phyloP scores from a whole-genome alignment of 2,797 vertebrate species.

The Philypnodon macrostomus region DNA sequence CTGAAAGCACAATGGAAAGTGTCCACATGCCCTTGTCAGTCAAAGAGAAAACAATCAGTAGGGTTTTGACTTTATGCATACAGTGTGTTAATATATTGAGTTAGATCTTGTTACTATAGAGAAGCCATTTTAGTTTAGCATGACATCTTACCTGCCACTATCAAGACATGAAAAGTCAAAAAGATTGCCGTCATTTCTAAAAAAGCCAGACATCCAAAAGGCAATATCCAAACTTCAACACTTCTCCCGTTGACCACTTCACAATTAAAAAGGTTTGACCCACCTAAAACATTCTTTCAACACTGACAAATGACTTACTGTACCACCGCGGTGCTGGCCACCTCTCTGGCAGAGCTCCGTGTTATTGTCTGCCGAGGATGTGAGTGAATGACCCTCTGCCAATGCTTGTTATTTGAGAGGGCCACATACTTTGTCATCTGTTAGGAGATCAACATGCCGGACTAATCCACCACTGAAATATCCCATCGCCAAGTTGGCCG shows the following conservation, averaged over 20 bases:
- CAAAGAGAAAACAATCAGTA: conserved; percentile 29
- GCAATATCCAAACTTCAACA: conserved; percentile 23
- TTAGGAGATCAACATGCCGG: conserved; percentile 59
- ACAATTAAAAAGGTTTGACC: conserved; percentile 35
- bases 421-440: conserved; percentile 51
- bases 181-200: conserved; percentile 46
- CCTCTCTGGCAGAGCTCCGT: no score
- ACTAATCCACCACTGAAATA: conserved; percentile 65
- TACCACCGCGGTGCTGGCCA: conserved; percentile 18
- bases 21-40: conserved; percentile 58
- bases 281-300: conserved; percentile 48
- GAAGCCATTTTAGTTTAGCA: not conserved
- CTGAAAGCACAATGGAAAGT: conserved; percentile 21
- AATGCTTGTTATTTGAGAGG: conserved; percentile 63
- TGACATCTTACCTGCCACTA: conserved; percentile 65
- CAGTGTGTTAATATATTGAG: no score
- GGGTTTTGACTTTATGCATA: no score
- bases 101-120: conserved; percentile 15
- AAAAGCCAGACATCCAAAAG: conserved; percentile 26
- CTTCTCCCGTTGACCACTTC: conserved; percentile 20
- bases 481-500: conserved; percentile 41
- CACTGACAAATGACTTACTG: conserved; percentile 30
- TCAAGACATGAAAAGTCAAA: conserved; percentile 39
- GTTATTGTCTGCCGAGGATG: conserved; percentile 51
- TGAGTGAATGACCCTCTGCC: conserved; percentile 50